Base-by-base conservation (phyloP, 2,113 vertebrate species). In the Rana temporaria region DNA sequence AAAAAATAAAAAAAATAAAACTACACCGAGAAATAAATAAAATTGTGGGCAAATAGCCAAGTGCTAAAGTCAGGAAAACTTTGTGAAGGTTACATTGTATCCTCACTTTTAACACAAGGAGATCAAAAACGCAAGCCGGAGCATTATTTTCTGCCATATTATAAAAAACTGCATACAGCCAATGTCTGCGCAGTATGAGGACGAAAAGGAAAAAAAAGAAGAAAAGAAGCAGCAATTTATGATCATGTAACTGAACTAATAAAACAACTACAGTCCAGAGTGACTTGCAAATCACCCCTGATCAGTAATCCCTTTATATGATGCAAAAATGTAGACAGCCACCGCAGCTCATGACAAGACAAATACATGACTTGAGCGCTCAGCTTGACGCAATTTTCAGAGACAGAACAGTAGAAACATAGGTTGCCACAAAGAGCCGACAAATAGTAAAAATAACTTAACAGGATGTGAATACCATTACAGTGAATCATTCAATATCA, bases 401-500 rank as follows among this genome's bases (percentile, higher is more conserved):
- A 55, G 65, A 75, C 48, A 82, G 62, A 66, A 62, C 14, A 24
- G 12, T 57, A 53, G n/a, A 74, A 60, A 73, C 4, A 30, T 38
- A n/a, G 57, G 55, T 8, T 18, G 48, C 19, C 57, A 59, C 56
- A 62, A 63, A 60, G 38, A 24, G 34, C 60, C 59, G 15, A 71
- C 56, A 52, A 30, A 57, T 19, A 74, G 73, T 56, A 82, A 75
- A 63, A 82, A 75, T 82, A 75, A 75, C 11, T 82, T 82, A 82
- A 52, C 55, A 81, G 30, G 64, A 67, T 48, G 32, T 60, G 32
- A 70, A 30, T 38, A 78, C 48, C 67, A 59, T 62, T 70, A 80
- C 78, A 74, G 62, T 57, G 19, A 82, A 57, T 57, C 18, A 73
- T 75, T 75, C 38, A 53, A 66, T 66, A 60, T 20, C 4, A 62